Base-by-base conservation (phyloP, 2,113 vertebrate genomes). In the Nibea albiflora region DNA sequence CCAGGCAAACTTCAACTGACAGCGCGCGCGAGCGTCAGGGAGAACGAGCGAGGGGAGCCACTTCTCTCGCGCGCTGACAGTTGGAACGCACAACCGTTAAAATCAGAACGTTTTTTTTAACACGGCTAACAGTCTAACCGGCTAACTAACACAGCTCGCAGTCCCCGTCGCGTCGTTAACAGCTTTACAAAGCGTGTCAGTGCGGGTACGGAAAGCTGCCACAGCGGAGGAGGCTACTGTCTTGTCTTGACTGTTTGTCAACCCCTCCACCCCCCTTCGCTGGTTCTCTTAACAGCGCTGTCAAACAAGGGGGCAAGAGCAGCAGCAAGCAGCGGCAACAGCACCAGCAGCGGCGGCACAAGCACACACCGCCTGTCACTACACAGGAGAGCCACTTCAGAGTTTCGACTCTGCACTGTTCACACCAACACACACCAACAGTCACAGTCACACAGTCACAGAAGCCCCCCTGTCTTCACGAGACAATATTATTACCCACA, bases 1-100 rank as follows among this genome's bases (percentile, higher is more conserved):
- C 76, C 84, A 17, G 35, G 62, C 56, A 77, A 85, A 90, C 74
- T 89, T 88, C 0, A n/a, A 17, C 46, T 87, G 86, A 88, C 88
- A 90, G 91, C 83, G 68, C 70, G 64, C 62, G 60, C 62, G 44
- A 46, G 44, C 44, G 44, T 14, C 12, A 11, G 35, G 35, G 35
- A 39, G 35, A 39, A 39, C 35, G 35, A 39, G 8, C 35, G 8
- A 39, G 35, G 28, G 35, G 35, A 39, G 35, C 7, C 35, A 39
- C 35, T 35, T 35, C 31, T 39, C 35, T 39, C 12, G 20, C 4
- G 71, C 52, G 57, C 58, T 78, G 71, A 82, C 89, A 79, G 75
- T 54, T 76, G 31, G 42, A 24, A 39, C 35, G 35, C 2, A 39
- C 35, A 39, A 6, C 35, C 62, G 3, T 53, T 16, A 73, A 73